Evolutionary conservation across 1,140 invertebrate species (phyloP), one percentile per base, ranked within the genome.

Genomic region (Hylaeus anthracinus): DNA sequence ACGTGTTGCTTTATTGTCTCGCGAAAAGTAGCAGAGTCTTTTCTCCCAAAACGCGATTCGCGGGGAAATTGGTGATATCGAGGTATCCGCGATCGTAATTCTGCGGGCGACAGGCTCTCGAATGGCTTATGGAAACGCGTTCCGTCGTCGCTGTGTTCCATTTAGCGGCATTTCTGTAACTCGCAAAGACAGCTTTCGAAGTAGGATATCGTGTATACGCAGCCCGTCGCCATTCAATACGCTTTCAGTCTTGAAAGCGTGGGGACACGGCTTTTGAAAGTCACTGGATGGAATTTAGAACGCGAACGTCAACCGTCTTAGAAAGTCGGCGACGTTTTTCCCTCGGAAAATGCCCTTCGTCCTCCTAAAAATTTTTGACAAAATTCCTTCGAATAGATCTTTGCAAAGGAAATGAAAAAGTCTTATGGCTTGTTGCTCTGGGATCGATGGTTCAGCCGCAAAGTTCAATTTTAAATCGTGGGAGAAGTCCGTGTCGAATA

Each of bases 271-370:
- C 53, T 51, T 45, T 41, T 6, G 6, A 76, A 48, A 60, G 67
- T 63, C 41, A 51, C 26, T 8, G 5, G 1, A 8, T 9, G 64
- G 64, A 69, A 76, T 76, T 76, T 65, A 66, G 61, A 37, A 15
- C 63, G 10, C 39, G 72, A 55, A 37, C 51, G 51, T 39, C 26
- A 10, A 37, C 9, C 39, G 15, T 65, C 48, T 37, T 2, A 72
- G 70, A 43, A 55, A 45, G 43, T 12, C 41, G 15, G 37, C 12
- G 3, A 0, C 6, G 26, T 61, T 26, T 26, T 26, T 26, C 26
- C 26, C 26, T 26, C 0, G 26, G 26, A 26, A 26, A 26, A 26
- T 26, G 26, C 26, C 26, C 26, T 26, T 26, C 26, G 26, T 26
- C 26, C 26, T 26, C 26, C 26, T 26, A 26, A 0, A 26, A 26